Conservation (phyloP, 2,888 invertebrate genomes). For the Blastobasis adustella region DNA sequence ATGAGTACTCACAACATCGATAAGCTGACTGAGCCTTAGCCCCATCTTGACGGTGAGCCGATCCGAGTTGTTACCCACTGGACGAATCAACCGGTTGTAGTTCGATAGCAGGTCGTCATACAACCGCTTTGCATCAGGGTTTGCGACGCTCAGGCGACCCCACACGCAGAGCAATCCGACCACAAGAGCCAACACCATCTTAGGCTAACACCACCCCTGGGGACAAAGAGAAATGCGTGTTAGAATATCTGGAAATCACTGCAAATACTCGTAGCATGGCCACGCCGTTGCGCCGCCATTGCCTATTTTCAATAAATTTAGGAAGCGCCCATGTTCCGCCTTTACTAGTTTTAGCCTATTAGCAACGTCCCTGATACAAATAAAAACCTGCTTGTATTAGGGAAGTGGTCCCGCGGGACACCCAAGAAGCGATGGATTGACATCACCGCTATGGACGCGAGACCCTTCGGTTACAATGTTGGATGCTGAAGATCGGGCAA, state of each 20-base stretch:
- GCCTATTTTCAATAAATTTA: too few relatives aligned
- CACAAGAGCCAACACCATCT: constrained; percentile 86
- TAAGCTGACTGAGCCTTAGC: constrained; percentile 90
- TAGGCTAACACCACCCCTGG: constrained; percentile 90
- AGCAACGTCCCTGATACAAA: too few relatives aligned
- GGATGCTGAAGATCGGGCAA: too few relatives aligned
- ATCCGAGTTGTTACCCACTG: constrained; percentile 95
- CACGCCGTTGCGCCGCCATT: too few relatives aligned
- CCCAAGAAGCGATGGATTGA: too few relatives aligned
- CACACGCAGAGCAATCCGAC: constrained; percentile 84
- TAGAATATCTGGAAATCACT: not conserved
- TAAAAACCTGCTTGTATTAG: too few relatives aligned
- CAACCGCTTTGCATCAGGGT: constrained; percentile 94
- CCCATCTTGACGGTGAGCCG: constrained; percentile 97
- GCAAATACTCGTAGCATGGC: too few relatives aligned
- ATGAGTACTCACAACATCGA: constrained; percentile 88
- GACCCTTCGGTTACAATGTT: too few relatives aligned
- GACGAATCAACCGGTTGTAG: constrained; percentile 96
- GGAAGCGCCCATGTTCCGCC: too few relatives aligned
- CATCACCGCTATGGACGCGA: too few relatives aligned
- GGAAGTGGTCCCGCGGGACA: too few relatives aligned
- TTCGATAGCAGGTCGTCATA: constrained; percentile 96
- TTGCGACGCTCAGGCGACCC: constrained; percentile 85
- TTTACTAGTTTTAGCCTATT: too few relatives aligned
- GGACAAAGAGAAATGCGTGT: constrained; percentile 32